Conservation (phyloP, 2,113 vertebrate genomes). For the Stegastes partitus region DNA sequence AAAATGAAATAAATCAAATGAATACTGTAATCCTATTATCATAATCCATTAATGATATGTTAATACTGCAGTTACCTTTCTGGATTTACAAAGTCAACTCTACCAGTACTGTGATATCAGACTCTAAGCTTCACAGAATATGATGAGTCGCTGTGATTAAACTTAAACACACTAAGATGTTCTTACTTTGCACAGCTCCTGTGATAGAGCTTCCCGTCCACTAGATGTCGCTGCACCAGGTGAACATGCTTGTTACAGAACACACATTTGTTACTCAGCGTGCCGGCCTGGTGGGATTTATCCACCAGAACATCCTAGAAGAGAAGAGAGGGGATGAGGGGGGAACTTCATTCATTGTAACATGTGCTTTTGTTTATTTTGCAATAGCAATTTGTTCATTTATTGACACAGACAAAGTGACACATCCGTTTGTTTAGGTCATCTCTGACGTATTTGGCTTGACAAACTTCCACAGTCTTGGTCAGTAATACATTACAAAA, state of each 20-base stretch:
- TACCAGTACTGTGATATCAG: no score
- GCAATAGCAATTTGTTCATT: not conserved
- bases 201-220: constrained; percentile 94
- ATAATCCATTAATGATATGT: no score
- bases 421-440: not conserved
- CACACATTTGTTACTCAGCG: constrained; percentile 86
- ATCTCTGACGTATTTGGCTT: not conserved
- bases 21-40: no score
- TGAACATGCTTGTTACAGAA: constrained; percentile 92
- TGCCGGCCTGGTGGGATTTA: constrained; percentile 62
- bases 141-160: no score
- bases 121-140: no score
- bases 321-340: not conserved
- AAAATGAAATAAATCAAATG: no score
- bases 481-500: not conserved
- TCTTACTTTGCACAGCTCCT: constrained; percentile 95
- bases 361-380: not conserved
- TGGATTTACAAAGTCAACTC: no score
- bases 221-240: constrained; percentile 93
- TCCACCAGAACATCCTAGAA: constrained; percentile 62
- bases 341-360: not conserved
- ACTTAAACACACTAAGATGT: not conserved
- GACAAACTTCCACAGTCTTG: not conserved
- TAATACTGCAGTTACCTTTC: no score
- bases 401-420: constrained; percentile 7